Evolutionary conservation across 2,888 invertebrate genomes (phyloP).

Genomic region (Diarsia mendica): DNA sequence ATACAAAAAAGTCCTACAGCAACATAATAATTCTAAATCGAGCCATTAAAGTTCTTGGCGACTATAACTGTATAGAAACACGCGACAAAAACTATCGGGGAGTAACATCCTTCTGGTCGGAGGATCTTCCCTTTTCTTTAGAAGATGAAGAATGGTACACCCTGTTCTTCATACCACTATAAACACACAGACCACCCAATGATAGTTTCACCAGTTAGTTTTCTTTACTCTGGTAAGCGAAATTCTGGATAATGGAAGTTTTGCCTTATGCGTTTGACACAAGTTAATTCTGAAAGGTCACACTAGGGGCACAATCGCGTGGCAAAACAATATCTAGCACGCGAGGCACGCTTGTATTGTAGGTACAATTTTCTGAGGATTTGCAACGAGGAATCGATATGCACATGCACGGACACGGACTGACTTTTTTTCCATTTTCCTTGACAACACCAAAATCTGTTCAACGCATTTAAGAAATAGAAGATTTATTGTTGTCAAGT

Average conservation of each 20-base stretch:
- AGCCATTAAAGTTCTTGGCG: neutral
- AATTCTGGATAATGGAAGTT: neutral
- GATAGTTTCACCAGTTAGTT: neutral
- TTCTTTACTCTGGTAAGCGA: neutral
- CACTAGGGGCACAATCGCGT: neutral
- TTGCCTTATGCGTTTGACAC: neutral
- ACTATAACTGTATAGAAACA: too few species aligned
- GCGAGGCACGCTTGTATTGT: neutral
- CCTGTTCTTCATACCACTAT: neutral
- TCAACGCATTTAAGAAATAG: neutral
- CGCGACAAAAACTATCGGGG: too few species aligned
- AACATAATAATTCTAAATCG: neutral
- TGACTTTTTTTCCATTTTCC: neutral
- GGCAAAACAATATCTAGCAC: neutral
- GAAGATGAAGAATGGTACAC: neutral
- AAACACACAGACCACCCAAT: neutral
- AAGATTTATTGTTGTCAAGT: too few species aligned
- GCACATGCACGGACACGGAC: too few species aligned
- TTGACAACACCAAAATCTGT: neutral
- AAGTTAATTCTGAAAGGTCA: constrained; percentile 12
- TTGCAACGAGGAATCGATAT: constrained; percentile 11
- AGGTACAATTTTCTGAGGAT: constrained; percentile 39
- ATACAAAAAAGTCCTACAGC: neutral
- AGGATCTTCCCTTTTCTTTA: too few species aligned
- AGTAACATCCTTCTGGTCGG: neutral